Evolutionary conservation across 2,888 invertebrate genomes (phyloP), one percentile per base, ranked within the genome.

Genomic region (Beris morrisii): DNA sequence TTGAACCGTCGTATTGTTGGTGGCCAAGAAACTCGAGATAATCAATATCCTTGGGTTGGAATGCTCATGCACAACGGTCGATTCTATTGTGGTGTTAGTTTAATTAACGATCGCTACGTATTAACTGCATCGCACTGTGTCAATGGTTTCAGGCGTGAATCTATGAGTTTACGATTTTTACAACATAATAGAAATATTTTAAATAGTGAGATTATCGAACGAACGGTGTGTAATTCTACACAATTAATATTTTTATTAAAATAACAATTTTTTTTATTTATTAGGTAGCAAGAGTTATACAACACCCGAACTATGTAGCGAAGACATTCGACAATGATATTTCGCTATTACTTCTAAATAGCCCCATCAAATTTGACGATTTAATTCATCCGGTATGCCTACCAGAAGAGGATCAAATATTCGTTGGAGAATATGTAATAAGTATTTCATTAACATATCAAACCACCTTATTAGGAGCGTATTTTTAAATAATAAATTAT

Each of bases 311-410:
- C 12, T 95, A 93, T 79, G 89, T 88, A 73, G 84, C 86, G 3
- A 82, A 85, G 11, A 90, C 86, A 68, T 94, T 90, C 75, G 90
- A 93, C 69, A 92, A 92, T 74, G 94, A 94, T 73, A 92, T 94
- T 67, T 93, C 93, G 0, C 79, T 94, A 44, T 76, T 95, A 6
- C 86, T 85, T 74, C 77, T 94, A 68, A 85, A 86, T 67, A 80
- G 85, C 63, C 82, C 84, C 67, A 83, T 90, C 3, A 77, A 82
- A 55, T 83, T 88, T 67, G 81, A 82, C 50, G 85, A 84, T 38
- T 75, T 85, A 4, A 79, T 92, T 67, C 84, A 88, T 64, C 93
- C 94, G 0, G 92, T 90, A 2, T 95, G 94, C 74, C 80, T 95
- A 72, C 90, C 94, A 0, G 81, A 84, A 4, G 74, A 75, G 0